These are phyloP conservation scores for Agonum fuliginosum DNA, from an alignment of 2,888 invertebrate species.

Conservation along the genomic window DNA sequence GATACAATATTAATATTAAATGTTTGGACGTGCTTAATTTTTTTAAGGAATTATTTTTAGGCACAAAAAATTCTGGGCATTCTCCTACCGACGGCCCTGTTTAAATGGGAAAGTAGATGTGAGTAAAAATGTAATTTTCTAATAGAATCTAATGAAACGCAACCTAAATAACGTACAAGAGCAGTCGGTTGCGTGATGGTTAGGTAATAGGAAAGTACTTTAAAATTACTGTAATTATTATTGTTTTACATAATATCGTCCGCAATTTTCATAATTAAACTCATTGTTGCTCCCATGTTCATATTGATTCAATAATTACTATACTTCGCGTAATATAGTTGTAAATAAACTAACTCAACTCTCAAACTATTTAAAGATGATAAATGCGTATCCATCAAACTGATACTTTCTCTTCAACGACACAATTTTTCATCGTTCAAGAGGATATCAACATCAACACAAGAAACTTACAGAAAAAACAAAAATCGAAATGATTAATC, in stretches of 20 bases:
- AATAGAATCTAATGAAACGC: conserved; percentile 9
- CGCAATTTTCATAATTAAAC: background rate
- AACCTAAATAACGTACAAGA: background rate
- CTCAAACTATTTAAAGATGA: too few species aligned
- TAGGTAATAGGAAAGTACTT: background rate
- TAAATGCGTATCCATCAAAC: background rate
- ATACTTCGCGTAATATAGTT: too few species aligned
- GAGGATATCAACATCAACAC: conserved; percentile 39
- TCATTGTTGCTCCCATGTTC: too few species aligned
- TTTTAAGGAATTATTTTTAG: too few species aligned
- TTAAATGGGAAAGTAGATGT: too few species aligned
- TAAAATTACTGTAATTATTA: background rate
- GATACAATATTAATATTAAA: too few species aligned
- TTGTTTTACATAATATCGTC: background rate
- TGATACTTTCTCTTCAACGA: conserved; percentile 3
- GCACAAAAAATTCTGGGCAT: too few species aligned
- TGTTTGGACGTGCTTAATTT: too few species aligned
- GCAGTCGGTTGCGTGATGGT: background rate
- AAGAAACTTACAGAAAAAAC: conserved; percentile 23
- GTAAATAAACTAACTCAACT: background rate
- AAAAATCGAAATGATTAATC: conserved; percentile 21
- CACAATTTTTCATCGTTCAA: conserved; percentile 23
- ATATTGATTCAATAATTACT: too few species aligned
- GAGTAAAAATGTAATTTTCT: too few species aligned
- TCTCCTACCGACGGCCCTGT: too few species aligned